Evolutionary conservation across 2,797 vertebrate genomes (phyloP), one percentile per base, ranked within the genome.

Genomic region (Peromyscus melanophrys): DNA sequence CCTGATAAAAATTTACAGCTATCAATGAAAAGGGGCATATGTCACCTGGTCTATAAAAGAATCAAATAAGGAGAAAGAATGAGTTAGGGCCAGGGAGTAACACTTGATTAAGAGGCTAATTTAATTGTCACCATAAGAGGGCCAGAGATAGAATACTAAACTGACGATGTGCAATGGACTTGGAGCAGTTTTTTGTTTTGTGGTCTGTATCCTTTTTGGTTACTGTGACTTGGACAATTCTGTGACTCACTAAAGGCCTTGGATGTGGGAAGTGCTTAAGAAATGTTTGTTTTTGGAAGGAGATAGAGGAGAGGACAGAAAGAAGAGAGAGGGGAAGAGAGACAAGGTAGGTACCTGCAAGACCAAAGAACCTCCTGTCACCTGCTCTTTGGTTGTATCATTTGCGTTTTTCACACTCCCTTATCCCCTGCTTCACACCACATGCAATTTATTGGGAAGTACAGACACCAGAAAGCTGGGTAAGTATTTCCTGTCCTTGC

Each of bases 1-100:
- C 78, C 78, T 69, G 10, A 65, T 96, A 89, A 97, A 90, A 90
- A 95, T 75, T 37, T 95, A 90, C 0, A 37, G 23, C 86, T 97
- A 8, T 82, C 85, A 95, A 43, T 27, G 9, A 97, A 94, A 4
- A 80, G 59, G 29, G 21, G 29, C 76, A 55, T n/a, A 40, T 95
- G 57, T 92, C 96, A 73, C 1, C 4, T 92, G 1, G 9, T 81
- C 37, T 92, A 29, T 34, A 63, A 93, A 96, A 96, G 89, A 95
- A 90, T 43, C 78, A 87, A 49, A n/a, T 10, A 93, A 65, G 0
- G 59, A 90, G 85, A 8, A 82, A 13, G 52, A 75, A 80, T 83
- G n/a, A 12, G 14, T 52, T n/a, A 9, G 31, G 21, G 90, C 13
- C 4, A 71, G 19, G 59, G 21, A 95, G 12, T 25, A 94, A 17